These are phyloP conservation scores for Platycheirus albimanus DNA, from an alignment of 2,888 invertebrate genomes.

Conservation along the genomic window DNA sequence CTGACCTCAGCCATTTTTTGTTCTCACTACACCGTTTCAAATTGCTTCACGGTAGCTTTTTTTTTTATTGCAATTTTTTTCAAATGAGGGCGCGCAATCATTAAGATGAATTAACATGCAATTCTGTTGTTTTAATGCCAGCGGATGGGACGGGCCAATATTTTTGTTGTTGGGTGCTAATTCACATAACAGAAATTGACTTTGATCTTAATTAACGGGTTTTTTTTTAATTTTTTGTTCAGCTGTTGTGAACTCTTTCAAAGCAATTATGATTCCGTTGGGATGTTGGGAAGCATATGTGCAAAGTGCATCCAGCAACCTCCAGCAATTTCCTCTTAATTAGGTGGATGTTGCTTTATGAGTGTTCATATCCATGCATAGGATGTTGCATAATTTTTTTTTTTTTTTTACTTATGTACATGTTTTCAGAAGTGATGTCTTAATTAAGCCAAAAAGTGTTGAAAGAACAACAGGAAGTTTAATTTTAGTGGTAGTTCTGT, in stretches of 20 bases:
- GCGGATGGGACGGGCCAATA: slow-evolving; percentile 28
- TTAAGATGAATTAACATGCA: slow-evolving; percentile 36
- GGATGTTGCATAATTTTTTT: slow-evolving; percentile 17
- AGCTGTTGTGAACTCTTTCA: slow-evolving; percentile 23
- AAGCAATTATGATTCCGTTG: slow-evolving; percentile 50
- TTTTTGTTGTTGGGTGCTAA: slow-evolving; percentile 40
- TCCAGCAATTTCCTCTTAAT: slow-evolving; percentile 28
- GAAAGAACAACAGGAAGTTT: slow-evolving; percentile 46
- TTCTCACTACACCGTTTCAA: slow-evolving; percentile 15
- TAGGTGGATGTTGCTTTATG: slow-evolving; percentile 14
- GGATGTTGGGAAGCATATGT: slow-evolving; percentile 19
- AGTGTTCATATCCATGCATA: background rate
- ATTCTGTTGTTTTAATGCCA: slow-evolving; percentile 33
- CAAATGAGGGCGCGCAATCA: slow-evolving; percentile 25
- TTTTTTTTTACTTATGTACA: background rate
- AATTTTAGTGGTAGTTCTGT: slow-evolving; percentile 16
- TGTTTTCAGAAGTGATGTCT: slow-evolving; percentile 43
- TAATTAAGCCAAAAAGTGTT: slow-evolving; percentile 58
- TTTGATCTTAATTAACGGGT: slow-evolving; percentile 67
- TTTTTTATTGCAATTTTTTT: slow-evolving; percentile 5
- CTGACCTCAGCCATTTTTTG: slow-evolving; percentile 27
- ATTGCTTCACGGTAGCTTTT: slow-evolving; percentile 2
- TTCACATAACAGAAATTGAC: slow-evolving; percentile 46
- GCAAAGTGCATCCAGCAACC: slow-evolving; percentile 6
- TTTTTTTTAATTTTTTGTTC: background rate